Evolutionary conservation across 2,797 vertebrate species (phyloP), one percentile per base, ranked within the genome.

Genomic region (Oreochromis mossambicus): DNA sequence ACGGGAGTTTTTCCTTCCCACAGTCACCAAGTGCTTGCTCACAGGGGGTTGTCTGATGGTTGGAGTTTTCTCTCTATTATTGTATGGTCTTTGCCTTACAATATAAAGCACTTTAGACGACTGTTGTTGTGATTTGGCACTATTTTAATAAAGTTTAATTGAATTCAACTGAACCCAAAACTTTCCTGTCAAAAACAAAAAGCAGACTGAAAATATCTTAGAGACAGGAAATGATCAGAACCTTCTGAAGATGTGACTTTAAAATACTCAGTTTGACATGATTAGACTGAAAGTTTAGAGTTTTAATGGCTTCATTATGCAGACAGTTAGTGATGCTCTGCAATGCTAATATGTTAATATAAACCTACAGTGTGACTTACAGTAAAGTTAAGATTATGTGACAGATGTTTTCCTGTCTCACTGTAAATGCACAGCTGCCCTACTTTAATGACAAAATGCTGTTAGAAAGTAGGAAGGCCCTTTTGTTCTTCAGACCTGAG

Each of bases 351-450:
- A 24, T 78, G 13, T 70, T 77, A 13, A 48, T 77, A 26, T 75
- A 50, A 54, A 41, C 14, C 51, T 41, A 78, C 68, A 55, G 51
- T 63, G 54, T 84, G 55, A 84, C 34, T 24, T 24, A 24, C 24
- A 24, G 24, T 24, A 24, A 24, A 24, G 24, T 24, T 24, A 24
- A 85, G 41, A 58, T 86, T 32, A 32, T 7, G 24, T 8, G 43
- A 75, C 24, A 75, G 73, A 63, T 29, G n/a, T 55, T 84, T 92
- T 87, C 41, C 90, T 26, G 54, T 83, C 81, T 77, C 24, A 11
- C 80, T 83, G 54, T 79, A 82, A 86, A 76, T 61, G 83, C 92
- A 91, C 94, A 96, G 96, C 94, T 96, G 96, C 82, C 83, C 41
- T 87, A 8, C 82, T 88, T 94, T 89, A 90, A 83, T 88, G 80